These are phyloP conservation scores for Drosophila lacicola DNA, from an alignment of 2,888 invertebrate species.

Conservation along the genomic window DNA sequence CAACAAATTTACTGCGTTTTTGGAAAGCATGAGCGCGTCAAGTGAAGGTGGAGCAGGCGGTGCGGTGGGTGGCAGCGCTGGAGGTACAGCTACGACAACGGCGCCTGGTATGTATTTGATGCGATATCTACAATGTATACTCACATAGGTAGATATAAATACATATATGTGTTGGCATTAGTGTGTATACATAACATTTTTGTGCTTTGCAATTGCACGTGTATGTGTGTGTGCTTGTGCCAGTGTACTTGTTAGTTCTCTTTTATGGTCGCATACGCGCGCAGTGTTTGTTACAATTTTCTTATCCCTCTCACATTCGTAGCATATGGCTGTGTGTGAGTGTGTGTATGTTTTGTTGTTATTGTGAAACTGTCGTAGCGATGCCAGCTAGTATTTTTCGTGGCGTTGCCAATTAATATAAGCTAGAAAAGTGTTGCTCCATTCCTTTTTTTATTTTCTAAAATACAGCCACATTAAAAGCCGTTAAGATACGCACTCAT, in stretches of 20 bases:
- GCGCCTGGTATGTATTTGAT: conserved; percentile 74
- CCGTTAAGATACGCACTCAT: conserved; percentile 69
- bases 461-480: conserved; percentile 59
- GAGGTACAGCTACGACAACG: conserved; percentile 71
- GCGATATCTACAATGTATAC: conserved; percentile 40
- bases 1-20: conserved; percentile 70
- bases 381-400: conserved; percentile 47
- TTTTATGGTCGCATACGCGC: conserved; percentile 56
- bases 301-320: conserved; percentile 55
- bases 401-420: conserved; percentile 47
- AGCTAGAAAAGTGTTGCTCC: conserved; percentile 39
- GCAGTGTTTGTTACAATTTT: conserved; percentile 61
- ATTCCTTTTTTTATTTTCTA: conserved; percentile 31
- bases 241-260: conserved; percentile 46
- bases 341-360: conserved; percentile 68
- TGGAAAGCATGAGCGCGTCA: conserved; percentile 77
- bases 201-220: conserved; percentile 42
- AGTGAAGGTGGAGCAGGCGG: conserved; percentile 74
- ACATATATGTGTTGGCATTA: conserved; percentile 34
- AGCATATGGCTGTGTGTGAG: conserved; percentile 46
- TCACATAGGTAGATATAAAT: conserved; percentile 8
- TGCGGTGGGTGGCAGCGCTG: conserved; percentile 67
- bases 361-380: conserved; percentile 71
- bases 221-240: conserved; percentile 19
- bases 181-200: conserved; percentile 67